Base-by-base conservation (phyloP, 2,888 invertebrate genomes). In the Nipponacmea schrenckii region DNA sequence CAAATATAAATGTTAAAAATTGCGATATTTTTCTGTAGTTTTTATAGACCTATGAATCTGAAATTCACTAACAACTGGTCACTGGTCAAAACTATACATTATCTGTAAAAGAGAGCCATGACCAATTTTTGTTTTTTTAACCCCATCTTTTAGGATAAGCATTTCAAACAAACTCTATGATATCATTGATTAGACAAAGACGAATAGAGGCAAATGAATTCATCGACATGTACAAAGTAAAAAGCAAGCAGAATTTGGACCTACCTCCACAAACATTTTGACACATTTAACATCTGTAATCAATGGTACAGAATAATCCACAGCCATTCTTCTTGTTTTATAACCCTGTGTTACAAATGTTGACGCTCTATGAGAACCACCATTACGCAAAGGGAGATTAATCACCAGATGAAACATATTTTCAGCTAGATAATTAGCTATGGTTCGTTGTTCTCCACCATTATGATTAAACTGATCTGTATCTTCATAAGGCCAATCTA, bases 261-360 rank as follows among this genome's bases (percentile, higher is more conserved):
- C 74, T 80, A 91, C 96, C 92, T 98, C 95, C 26, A 99, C 96
- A 79, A 99, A 91, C 67, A 99, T 91, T 89, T 99, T 99, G 44
- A 97, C 95, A 87, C 98, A 99, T 90, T 99, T 99, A 15, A 99
- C 95, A 89, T 99, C 98, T 0, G 99, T 99, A 17, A 99, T 94
- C 76, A 99, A 91, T 0, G 99, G 98, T 39, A 99, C 96, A 10
- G 97, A 97, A 87, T 97, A 98, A 90, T 99, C 99, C 0, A 99
- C 96, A 1, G 99, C 99, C 83, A 98, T 92, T 75, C 99, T 93
- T 31, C 99, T 92, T 0, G 98, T 98, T 26, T 95, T 93, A 90
- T 98, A 98, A 44, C 98, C 98, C 85, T 97, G 96, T 0, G 88
- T 90, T 90, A 94, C 93, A 87, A 97, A 97, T 0, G 96, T 95